Evolutionary conservation across 1,140 invertebrate genomes (phyloP).

Genomic region (Sarcophaga bullata): DNA sequence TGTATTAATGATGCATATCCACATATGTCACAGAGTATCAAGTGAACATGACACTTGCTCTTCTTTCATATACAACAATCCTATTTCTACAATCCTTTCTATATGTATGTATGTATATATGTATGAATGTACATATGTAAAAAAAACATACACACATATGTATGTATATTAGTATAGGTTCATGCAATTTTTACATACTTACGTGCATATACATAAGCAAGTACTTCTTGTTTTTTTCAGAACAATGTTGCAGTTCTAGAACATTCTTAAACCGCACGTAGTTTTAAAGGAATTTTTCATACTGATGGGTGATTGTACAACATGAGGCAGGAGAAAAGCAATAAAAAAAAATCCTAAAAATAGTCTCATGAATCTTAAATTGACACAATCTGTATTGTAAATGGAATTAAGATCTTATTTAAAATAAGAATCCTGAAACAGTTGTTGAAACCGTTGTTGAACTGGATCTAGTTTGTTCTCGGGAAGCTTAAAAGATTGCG

Average conservation of each 20-base stretch:
- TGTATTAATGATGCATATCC: neutral
- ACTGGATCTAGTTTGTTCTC: neutral
- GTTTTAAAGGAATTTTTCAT: neutral
- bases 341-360: neutral
- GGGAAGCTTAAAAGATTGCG: neutral
- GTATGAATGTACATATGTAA: too few species aligned
- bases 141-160: too few species aligned
- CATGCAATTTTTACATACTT: too few species aligned
- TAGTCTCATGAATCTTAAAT: constrained; percentile 11
- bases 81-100: neutral
- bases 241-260: neutral
- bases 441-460: neutral
- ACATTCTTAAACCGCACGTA: neutral
- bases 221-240: too few species aligned
- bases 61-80: too few species aligned
- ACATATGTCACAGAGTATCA: neutral
- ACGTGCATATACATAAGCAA: too few species aligned
- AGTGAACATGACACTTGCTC: neutral
- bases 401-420: constrained; percentile 14
- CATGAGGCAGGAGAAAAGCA: neutral
- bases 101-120: too few species aligned
- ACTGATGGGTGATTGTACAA: neutral
- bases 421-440: neutral
- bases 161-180: too few species aligned
- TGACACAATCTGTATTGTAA: neutral